These are phyloP conservation scores for Eupithecia abbreviata DNA, from an alignment of 2,888 invertebrate genomes.

Conservation along the genomic window DNA sequence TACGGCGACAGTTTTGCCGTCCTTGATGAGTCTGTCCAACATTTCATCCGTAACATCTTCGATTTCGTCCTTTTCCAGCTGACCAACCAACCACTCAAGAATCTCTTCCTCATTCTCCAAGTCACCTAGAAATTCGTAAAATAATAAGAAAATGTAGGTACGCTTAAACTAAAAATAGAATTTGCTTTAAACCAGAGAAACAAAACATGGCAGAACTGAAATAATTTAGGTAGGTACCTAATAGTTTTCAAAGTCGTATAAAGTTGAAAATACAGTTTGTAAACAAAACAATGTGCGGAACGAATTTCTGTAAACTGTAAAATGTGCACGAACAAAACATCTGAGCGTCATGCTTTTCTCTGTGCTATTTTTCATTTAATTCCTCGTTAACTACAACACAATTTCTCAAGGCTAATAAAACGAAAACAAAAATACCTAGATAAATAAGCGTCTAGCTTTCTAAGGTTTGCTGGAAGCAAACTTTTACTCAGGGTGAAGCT, in stretches of 20 bases:
- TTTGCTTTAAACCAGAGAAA: neutral
- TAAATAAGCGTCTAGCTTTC: neutral
- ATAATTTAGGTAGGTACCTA: neutral
- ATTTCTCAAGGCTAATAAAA: constrained; percentile 1
- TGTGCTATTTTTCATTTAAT: neutral
- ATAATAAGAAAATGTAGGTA: constrained; percentile 13
- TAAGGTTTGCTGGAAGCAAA: too few relatives aligned
- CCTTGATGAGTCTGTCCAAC: constrained; percentile 94
- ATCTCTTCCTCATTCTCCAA: constrained; percentile 95
- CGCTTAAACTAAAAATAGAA: neutral
- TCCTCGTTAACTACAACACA: neutral
- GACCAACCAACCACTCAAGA: constrained; percentile 93
- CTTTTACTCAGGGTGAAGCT: too few relatives aligned
- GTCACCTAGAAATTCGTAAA: constrained; percentile 82
- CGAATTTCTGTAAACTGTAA: constrained; percentile 2
- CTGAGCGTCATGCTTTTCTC: neutral
- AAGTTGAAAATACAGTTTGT: neutral
- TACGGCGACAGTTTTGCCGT: constrained; percentile 94
- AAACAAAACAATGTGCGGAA: neutral
- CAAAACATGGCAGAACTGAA: neutral
- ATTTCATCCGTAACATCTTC: constrained; percentile 98
- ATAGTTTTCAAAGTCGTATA: neutral
- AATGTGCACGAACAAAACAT: constrained; percentile 1
- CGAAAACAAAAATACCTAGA: neutral
- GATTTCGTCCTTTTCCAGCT: constrained; percentile 95